These are phyloP conservation scores for Halcyon leucocephala DNA, from an alignment of 2,797 vertebrate genomes.

Conservation along the genomic window DNA sequence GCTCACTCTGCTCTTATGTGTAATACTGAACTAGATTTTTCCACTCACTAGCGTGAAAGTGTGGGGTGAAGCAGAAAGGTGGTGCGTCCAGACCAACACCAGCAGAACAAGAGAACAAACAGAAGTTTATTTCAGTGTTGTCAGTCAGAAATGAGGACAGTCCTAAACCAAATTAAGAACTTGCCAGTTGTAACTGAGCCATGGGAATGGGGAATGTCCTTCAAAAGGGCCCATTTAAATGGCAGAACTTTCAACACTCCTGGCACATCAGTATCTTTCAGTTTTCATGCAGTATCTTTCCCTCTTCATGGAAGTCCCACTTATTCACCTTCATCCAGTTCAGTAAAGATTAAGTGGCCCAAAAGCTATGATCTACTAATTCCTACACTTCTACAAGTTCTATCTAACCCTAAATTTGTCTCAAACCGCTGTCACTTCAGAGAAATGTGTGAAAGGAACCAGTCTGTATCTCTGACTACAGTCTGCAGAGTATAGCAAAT, in stretches of 20 bases:
- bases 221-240: not conserved
- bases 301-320: not conserved
- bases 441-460: not conserved
- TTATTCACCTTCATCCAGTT: conserved; percentile 26
- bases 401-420: not conserved
- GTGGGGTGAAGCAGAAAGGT: not conserved
- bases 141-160: not conserved
- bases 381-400: not conserved
- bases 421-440: conserved; percentile 12
- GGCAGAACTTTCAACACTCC: not conserved
- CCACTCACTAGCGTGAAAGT: not conserved
- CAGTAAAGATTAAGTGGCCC: conserved; percentile 28
- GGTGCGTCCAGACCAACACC: not conserved
- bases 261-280: not conserved
- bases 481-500: conserved; percentile 41
- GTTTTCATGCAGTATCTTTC: not conserved
- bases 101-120: not conserved
- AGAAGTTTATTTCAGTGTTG: not conserved
- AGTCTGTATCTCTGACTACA: conserved; percentile 26
- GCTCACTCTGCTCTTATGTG: not conserved
- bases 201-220: not conserved
- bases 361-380: not conserved
- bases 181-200: not conserved
- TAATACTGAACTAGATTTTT: not conserved
- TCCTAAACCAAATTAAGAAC: not conserved